Percentiles rank a stretch among this genome's conserved stretches.
phyloP scores from a whole-genome alignment of 2,797 vertebrate genomes.

The Enoplosus armatus region DNA sequence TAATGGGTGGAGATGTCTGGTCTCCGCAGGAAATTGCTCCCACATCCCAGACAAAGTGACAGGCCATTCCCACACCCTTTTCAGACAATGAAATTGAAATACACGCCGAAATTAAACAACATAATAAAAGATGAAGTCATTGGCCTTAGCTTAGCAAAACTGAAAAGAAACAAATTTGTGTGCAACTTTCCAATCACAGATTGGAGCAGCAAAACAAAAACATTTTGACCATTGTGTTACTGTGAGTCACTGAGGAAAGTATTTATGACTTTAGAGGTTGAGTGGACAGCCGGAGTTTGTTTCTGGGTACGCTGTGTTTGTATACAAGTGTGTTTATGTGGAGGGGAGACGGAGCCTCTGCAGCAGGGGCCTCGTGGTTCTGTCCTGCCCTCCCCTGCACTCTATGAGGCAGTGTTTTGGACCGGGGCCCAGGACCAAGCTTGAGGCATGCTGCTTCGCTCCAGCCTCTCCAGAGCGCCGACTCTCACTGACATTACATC shows the following conservation, averaged over 20 bases:
- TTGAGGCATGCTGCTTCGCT: conserved; percentile 80
- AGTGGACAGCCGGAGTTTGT: conserved; percentile 26
- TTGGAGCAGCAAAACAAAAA: conserved; percentile 12
- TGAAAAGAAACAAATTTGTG: neutral
- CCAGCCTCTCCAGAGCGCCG: conserved; percentile 76
- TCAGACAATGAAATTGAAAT: conserved; percentile 56
- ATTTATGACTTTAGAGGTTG: conserved; percentile 60
- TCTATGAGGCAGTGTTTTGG: conserved; percentile 85
- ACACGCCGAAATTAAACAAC: conserved; percentile 33
- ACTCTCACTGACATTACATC: conserved; percentile 80
- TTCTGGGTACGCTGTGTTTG: conserved; percentile 48
- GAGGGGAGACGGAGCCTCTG: conserved; percentile 55
- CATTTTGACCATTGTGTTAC: neutral
- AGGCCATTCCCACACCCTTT: conserved; percentile 51
- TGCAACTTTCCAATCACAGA: too few species aligned
- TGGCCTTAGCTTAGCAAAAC: neutral
- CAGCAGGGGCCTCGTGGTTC: conserved; percentile 70
- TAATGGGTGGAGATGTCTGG: conserved; percentile 74
- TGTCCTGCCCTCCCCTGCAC: conserved; percentile 83
- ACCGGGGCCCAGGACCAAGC: conserved; percentile 87
- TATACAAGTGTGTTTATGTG: conserved; percentile 60
- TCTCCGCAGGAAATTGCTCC: conserved; percentile 78
- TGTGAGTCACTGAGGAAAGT: conserved; percentile 54
- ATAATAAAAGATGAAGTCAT: conserved; percentile 37
- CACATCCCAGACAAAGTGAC: conserved; percentile 65